A percentile compares a stretch with the other conserved stretches of the same genome.
Evolutionary conservation across 1,140 invertebrate species (phyloP).

Genomic region (Zaprionus davidi): DNA sequence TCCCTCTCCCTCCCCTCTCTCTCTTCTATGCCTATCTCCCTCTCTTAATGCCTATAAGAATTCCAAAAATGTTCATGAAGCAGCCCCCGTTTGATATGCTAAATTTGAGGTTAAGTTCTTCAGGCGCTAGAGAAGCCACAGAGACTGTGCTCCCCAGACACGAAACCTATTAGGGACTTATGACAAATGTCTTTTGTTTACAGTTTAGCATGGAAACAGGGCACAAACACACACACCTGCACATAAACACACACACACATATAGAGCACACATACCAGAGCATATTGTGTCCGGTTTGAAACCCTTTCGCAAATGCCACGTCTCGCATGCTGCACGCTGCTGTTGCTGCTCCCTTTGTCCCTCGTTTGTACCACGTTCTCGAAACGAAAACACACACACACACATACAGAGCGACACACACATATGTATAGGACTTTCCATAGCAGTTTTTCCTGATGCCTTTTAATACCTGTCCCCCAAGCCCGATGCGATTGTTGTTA

Average conservation of each 20-base stretch:
- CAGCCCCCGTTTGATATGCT: not conserved
- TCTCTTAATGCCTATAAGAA: not conserved
- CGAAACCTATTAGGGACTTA: constrained; percentile 11
- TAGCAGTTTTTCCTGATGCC: constrained; percentile 29
- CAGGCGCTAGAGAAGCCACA: not conserved
- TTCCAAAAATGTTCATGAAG: not conserved
- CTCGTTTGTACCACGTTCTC: not conserved
- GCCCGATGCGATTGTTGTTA: constrained; percentile 6
- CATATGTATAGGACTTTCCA: not conserved
- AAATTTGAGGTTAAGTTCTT: constrained; percentile 11
- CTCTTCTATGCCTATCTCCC: not conserved
- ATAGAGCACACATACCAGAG: not conserved
- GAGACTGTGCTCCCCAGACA: not conserved
- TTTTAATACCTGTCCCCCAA: constrained; percentile 49
- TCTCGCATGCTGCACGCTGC: constrained; percentile 1
- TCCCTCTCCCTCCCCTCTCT: not conserved
- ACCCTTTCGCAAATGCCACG: not conserved
- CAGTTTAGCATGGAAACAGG: constrained; percentile 7
- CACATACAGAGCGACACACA: not conserved
- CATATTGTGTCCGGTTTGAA: constrained; percentile 4
- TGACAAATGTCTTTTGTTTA: constrained; percentile 16
- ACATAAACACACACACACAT: not conserved
- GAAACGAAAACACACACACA: constrained; percentile 1
- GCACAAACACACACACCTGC: not conserved
- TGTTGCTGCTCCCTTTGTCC: not conserved